Base-by-base conservation (phyloP, 2,888 invertebrate species). In the Xestia xanthographa region DNA sequence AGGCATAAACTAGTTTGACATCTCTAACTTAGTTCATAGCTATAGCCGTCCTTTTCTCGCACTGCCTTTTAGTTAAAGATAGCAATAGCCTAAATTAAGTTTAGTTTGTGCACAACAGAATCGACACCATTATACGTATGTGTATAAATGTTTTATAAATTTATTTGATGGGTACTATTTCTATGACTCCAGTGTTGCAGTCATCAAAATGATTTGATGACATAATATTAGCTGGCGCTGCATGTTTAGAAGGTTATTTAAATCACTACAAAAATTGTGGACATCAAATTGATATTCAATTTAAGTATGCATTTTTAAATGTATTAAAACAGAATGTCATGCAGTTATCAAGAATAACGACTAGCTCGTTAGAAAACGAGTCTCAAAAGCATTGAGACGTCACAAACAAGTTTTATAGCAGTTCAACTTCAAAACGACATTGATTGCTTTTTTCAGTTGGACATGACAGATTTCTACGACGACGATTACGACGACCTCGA, bases 401-500 rank as follows among this genome's bases (percentile, higher is more conserved):
- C 79, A 58, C 29, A 11, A 41, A 74, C 38, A n/a, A 58, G 56
- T 58, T 68, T 20, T 50, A 5, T 11, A 66, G 12, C 17, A 14
- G 45, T 66, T 62, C 53, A 62, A 70, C 29, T 72, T 72, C 17
- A 53, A 53, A 60, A 34, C 50, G n/a, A 65, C 43, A 29, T 63
- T 80, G 12, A n/a, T 60, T 41, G 14, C 20, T n/a, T 68, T 71
- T 73, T 73, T 92, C 97, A 97, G 94, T 95, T 98, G 88, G 99
- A 99, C 94, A 98, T 99, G 98, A 98, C 99, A 87, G 99, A 99
- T 94, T 99, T 99, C 95, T 99, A 99, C 96, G 99, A 99, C 92
- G 99, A 99, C 93, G 99, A 99, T 92, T 99, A 99, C 93, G 99
- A 99, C 92, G 99, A 99, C 92, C 97, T 98, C 85, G 98, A 98